Conservation (phyloP, 2,888 invertebrate genomes). For the Sipha maydis region DNA sequence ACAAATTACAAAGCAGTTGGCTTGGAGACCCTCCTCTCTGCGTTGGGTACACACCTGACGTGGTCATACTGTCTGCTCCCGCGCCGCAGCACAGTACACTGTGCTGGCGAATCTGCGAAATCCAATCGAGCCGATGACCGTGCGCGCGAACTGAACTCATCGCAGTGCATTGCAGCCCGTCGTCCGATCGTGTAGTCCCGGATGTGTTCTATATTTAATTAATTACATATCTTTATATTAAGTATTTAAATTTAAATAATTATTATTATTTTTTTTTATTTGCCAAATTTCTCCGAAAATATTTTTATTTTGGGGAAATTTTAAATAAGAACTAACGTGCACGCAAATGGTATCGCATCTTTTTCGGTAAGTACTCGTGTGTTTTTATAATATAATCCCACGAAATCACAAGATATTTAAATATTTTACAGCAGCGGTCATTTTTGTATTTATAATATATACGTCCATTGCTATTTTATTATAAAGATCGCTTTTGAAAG, state of each 20-base stretch:
- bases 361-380: constrained; percentile 39
- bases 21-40: constrained; percentile 17
- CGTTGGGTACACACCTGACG: constrained; percentile 22
- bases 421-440: neutral
- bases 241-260: neutral
- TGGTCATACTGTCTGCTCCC: constrained; percentile 56
- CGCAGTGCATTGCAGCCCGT: constrained; percentile 50
- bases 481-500: neutral
- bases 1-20: neutral
- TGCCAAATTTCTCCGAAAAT: neutral
- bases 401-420: neutral
- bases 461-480: neutral
- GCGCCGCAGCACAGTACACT: constrained; percentile 31
- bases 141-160: constrained; percentile 49
- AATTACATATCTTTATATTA: neutral
- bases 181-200: constrained; percentile 30
- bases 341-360: constrained; percentile 54
- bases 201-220: constrained; percentile 3
- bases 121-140: constrained; percentile 61
- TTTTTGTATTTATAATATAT: neutral
- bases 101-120: constrained; percentile 60
- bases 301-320: neutral
- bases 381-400: neutral
- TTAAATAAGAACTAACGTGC: constrained; percentile 14
- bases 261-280: neutral